Percentiles rank a stretch among this genome's conserved stretches.
Conservation (phyloP, 2,888 invertebrate species). For the Hanleya hanleyi region DNA sequence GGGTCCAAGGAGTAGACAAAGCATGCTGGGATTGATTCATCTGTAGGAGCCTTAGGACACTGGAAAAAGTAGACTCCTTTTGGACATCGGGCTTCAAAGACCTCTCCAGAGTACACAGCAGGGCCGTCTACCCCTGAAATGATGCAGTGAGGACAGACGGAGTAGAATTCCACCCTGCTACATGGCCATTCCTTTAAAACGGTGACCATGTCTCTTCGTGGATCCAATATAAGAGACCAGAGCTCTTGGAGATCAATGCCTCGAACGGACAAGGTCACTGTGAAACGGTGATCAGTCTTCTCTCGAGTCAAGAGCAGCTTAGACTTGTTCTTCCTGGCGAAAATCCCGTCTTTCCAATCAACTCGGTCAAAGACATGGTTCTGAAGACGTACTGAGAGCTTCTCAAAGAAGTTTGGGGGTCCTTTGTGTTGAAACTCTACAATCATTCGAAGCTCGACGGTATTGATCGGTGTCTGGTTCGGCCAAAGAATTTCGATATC, state of each 20-base stretch:
- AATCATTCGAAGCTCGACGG: slow-evolving; percentile 45
- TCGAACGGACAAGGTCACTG: slow-evolving; percentile 52
- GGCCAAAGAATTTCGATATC: slow-evolving; percentile 53
- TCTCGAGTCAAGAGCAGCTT: slow-evolving; percentile 47
- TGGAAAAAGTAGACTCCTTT: slow-evolving; percentile 47
- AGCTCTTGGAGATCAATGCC: slow-evolving; percentile 61
- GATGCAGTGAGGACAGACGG: slow-evolving; percentile 61
- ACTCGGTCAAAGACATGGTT: slow-evolving; percentile 49
- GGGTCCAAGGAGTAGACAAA: slow-evolving; percentile 58
- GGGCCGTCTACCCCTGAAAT: slow-evolving; percentile 47
- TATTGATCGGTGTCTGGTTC: slow-evolving; percentile 31
- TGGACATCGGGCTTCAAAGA: slow-evolving; percentile 53
- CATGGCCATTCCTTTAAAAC: slow-evolving; percentile 65
- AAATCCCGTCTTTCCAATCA: slow-evolving; percentile 63
- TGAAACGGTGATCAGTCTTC: slow-evolving; percentile 37
- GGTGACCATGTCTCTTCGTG: slow-evolving; percentile 48
- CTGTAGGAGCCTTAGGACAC: slow-evolving; percentile 46
- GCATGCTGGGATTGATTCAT: slow-evolving; percentile 53
- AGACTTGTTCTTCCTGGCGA: slow-evolving; percentile 52
- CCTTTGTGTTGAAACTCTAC: slow-evolving; percentile 53
- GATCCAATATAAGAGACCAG: slow-evolving; percentile 54
- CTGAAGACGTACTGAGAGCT: slow-evolving; percentile 59
- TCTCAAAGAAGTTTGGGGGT: slow-evolving; percentile 66
- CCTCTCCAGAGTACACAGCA: slow-evolving; percentile 53
- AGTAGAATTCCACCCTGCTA: slow-evolving; percentile 50